Evolutionary conservation across 2,888 invertebrate genomes (phyloP).

Genomic region (Blastobasis lacticolella): DNA sequence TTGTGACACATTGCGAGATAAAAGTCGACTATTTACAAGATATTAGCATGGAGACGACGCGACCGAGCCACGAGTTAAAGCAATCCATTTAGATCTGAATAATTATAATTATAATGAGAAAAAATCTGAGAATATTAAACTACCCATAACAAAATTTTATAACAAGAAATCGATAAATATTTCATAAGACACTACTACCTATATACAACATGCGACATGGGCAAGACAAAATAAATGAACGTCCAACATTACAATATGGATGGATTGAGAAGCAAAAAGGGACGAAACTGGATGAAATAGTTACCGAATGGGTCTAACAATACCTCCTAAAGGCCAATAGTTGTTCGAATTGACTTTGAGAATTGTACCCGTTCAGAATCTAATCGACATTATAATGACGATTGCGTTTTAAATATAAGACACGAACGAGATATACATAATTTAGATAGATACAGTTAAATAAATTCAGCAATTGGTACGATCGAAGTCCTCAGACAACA

Average conservation of each 20-base stretch:
- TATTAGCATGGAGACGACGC: slow-evolving; percentile 32
- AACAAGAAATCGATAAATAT: slow-evolving; percentile 61
- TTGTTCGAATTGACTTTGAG: slow-evolving; percentile 47
- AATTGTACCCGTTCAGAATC: slow-evolving; percentile 25
- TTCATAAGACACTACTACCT: slow-evolving; percentile 54
- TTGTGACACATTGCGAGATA: slow-evolving; percentile 49
- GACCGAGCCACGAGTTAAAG: slow-evolving; percentile 32
- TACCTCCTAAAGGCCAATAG: slow-evolving; percentile 39
- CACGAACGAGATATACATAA: slow-evolving; percentile 16
- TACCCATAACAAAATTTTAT: slow-evolving; percentile 58
- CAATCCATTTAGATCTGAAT: slow-evolving; percentile 11
- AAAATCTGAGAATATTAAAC: slow-evolving; percentile 43
- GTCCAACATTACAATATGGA: slow-evolving; percentile 60
- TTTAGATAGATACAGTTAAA: slow-evolving; percentile 5
- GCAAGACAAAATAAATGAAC: slow-evolving; percentile 62
- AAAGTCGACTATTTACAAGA: slow-evolving; percentile 41
- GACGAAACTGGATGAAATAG: slow-evolving; percentile 46
- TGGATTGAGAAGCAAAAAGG: slow-evolving; percentile 60
- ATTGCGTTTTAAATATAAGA: slow-evolving; percentile 7
- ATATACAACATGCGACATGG: slow-evolving; percentile 67
- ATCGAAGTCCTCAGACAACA: slow-evolving; percentile 58
- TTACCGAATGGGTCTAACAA: slow-evolving; percentile 34
- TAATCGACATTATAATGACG: slow-evolving; percentile 7
- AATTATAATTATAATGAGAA: slow-evolving; percentile 31
- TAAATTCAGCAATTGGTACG: slow-evolving; percentile 11